phyloP scores from a whole-genome alignment of 2,113 vertebrate species.

The Sprattus sprattus region DNA sequence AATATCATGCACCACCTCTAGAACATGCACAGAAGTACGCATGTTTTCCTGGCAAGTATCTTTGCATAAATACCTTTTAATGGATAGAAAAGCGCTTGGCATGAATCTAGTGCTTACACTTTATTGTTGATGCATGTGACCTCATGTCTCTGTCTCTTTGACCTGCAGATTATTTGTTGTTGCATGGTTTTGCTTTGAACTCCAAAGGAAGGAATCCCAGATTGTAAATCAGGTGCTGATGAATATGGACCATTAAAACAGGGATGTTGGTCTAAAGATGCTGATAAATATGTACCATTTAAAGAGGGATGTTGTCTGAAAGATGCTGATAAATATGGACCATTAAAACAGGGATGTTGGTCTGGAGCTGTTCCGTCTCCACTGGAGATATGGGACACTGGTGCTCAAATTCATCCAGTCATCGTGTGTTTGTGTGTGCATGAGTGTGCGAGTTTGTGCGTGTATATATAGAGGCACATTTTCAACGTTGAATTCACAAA shows the following conservation, averaged over 20 bases:
- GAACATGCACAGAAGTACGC: no score
- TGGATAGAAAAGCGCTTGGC: no score
- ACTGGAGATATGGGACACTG: background rate
- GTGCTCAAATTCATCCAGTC: background rate
- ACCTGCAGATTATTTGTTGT: background rate
- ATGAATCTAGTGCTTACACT: no score
- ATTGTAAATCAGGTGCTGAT: background rate
- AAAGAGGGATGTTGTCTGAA: background rate
- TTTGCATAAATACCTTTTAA: no score
- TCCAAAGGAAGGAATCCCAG: background rate
- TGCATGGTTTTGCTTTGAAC: background rate
- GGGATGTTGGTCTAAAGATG: background rate
- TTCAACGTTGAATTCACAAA: slow-evolving; percentile 59
- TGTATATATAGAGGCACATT: slow-evolving; percentile 29
- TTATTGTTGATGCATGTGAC: no score
- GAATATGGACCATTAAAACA: background rate
- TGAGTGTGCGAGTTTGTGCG: background rate
- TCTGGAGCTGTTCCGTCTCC: background rate
- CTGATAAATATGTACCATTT: background rate
- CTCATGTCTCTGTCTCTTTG: background rate
- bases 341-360: no score
- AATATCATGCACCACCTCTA: no score
- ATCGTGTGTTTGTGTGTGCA: background rate
- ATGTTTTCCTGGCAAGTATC: no score
- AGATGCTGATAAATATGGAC: background rate